Percentiles rank a stretch among this genome's conserved stretches.
Evolutionary conservation across 2,888 invertebrate genomes (phyloP).

Genomic region (Tribolium freemani): DNA sequence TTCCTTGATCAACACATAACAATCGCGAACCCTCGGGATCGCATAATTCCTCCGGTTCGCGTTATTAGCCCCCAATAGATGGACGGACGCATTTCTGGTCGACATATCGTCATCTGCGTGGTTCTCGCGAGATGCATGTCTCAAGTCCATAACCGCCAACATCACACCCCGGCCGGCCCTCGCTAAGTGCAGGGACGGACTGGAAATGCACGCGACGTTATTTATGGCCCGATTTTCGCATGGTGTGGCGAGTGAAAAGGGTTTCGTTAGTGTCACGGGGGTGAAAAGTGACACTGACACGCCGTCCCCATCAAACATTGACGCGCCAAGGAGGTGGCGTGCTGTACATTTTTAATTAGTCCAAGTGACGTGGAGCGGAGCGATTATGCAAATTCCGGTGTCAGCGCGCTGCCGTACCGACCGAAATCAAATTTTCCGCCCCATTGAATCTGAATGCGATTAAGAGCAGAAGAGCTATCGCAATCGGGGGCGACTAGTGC

Average conservation of each 20-base stretch:
- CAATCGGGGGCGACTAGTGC: conserved; percentile 45
- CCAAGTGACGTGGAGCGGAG: conserved; percentile 58
- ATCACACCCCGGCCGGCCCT: conserved; percentile 57
- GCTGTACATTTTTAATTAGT: conserved; percentile 67
- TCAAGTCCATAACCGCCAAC: conserved; percentile 56
- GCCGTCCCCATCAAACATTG: conserved; percentile 57
- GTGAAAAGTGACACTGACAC: conserved; percentile 48
- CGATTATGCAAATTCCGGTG: conserved; percentile 66
- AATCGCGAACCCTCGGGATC: conserved; percentile 60
- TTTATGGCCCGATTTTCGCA: conserved; percentile 47
- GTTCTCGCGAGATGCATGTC: conserved; percentile 59
- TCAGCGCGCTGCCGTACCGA: conserved; percentile 60
- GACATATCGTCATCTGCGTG: conserved; percentile 54
- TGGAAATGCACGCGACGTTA: conserved; percentile 53
- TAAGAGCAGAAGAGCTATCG: conserved; percentile 58
- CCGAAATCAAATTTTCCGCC: conserved; percentile 66
- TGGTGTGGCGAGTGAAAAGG: conserved; percentile 31
- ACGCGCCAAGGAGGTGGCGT: conserved; percentile 60
- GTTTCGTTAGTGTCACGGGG: conserved; percentile 32
- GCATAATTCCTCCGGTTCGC: conserved; percentile 51
- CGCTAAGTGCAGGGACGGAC: conserved; percentile 58
- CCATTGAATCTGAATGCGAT: conserved; percentile 66
- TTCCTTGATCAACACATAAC: conserved; percentile 68
- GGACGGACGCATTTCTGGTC: conserved; percentile 44
- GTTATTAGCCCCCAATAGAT: conserved; percentile 47